These are phyloP conservation scores for Drosophila yakuba DNA, from an alignment of 1,140 invertebrate genomes.

Conservation along the genomic window DNA sequence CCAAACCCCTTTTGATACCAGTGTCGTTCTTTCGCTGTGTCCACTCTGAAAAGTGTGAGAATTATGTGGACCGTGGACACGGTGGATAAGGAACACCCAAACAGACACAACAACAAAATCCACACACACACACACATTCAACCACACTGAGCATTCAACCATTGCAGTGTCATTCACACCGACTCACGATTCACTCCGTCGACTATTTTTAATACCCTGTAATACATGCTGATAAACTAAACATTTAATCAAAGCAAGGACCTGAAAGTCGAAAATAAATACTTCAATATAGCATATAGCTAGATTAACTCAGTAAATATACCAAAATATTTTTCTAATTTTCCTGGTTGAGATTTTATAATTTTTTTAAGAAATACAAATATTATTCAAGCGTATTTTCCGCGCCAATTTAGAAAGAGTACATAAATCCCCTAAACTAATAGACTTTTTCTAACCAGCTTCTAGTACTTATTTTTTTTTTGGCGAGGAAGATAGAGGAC, in stretches of 20 bases:
- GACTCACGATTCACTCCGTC: constrained; percentile 29
- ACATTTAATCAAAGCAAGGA: too few species aligned
- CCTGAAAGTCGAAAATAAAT: too few species aligned
- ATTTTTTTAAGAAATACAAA: too few species aligned
- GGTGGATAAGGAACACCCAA: constrained; percentile 40
- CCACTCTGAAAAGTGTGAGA: constrained; percentile 70
- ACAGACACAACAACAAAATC: constrained; percentile 26
- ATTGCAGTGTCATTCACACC: constrained; percentile 75
- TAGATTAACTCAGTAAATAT: too few species aligned
- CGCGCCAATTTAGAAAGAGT: constrained; percentile 2
- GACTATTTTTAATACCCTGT: constrained; percentile 8
- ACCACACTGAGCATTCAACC: constrained; percentile 20
- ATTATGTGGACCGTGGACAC: constrained; percentile 57
- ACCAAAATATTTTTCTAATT: too few species aligned
- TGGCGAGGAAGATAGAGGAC: constrained; percentile 22
- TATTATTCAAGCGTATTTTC: background rate
- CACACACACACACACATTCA: constrained; percentile 12
- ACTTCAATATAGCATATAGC: too few species aligned
- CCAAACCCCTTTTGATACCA: constrained; percentile 10
- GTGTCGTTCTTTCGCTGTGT: constrained; percentile 12
- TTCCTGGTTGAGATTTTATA: too few species aligned
- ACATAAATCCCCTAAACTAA: background rate
- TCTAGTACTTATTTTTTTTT: constrained; percentile 4
- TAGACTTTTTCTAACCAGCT: background rate
- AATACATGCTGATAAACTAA: too few species aligned